A percentile compares a stretch with the other conserved stretches of the same genome.
Conservation (phyloP, 2,888 invertebrate species). For the Nemoura dubitans region DNA sequence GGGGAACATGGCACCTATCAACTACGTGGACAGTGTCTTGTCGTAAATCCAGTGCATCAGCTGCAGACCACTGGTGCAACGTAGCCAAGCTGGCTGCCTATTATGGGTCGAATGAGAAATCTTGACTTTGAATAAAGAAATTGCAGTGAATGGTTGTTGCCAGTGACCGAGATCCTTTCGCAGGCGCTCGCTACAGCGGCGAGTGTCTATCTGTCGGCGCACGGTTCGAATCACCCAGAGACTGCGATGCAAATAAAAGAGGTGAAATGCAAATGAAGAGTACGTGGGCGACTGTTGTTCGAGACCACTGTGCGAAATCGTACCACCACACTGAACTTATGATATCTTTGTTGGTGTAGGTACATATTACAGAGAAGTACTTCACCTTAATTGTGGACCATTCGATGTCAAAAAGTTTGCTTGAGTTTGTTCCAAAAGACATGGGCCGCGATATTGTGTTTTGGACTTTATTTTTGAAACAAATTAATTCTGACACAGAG, state of each 20-base stretch:
- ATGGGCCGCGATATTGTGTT: background rate
- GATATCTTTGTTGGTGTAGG: too few relatives aligned
- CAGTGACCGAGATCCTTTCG: constrained; percentile 1
- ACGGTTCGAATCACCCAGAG: background rate
- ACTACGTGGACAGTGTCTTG: too few relatives aligned
- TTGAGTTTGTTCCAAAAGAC: background rate
- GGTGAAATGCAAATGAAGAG: background rate
- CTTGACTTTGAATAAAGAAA: constrained; percentile 12
- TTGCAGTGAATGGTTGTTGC: background rate
- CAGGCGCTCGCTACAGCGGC: background rate
- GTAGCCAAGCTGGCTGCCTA: background rate
- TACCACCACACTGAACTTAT: background rate
- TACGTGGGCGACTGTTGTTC: background rate
- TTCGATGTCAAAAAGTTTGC: background rate
- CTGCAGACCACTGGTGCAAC: background rate
- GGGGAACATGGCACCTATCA: too few relatives aligned
- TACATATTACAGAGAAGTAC: background rate
- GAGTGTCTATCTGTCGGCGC: background rate
- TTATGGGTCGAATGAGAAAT: constrained; percentile 12
- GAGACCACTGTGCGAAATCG: background rate
- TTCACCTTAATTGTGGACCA: background rate
- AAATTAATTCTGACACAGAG: background rate
- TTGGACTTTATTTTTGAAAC: too few relatives aligned
- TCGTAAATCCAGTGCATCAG: background rate
- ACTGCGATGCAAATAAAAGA: background rate